These are phyloP conservation scores for Miltochrista miniata DNA, from an alignment of 2,888 invertebrate species.

Conservation along the genomic window DNA sequence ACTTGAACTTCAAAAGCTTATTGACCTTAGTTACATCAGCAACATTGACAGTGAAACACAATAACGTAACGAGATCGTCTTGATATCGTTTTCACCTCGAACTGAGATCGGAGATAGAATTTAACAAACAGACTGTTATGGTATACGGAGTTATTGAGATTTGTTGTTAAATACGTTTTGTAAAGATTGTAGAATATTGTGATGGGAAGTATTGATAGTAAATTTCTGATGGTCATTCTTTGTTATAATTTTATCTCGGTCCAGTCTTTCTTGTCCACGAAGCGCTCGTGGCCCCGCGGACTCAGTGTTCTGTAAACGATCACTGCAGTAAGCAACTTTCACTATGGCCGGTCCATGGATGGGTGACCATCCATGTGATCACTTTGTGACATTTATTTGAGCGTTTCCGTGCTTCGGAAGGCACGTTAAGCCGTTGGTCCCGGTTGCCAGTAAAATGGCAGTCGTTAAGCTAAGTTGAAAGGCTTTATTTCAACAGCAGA, in stretches of 20 bases:
- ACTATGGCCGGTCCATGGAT: too few relatives aligned
- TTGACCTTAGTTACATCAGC: conserved; percentile 30
- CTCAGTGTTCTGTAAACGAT: too few relatives aligned
- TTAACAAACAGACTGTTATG: conserved; percentile 36
- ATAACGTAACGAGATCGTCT: conserved; percentile 57
- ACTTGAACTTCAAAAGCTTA: conserved; percentile 34
- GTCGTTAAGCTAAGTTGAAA: too few relatives aligned
- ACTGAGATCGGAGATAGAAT: conserved; percentile 46
- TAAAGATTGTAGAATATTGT: conserved; percentile 1
- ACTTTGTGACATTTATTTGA: too few relatives aligned
- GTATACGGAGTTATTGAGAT: conserved; percentile 15
- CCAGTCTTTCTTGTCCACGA: too few relatives aligned
- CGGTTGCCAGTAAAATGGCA: too few relatives aligned
- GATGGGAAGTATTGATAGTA: not conserved
- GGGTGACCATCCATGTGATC: too few relatives aligned
- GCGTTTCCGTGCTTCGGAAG: too few relatives aligned
- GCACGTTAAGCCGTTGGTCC: too few relatives aligned
- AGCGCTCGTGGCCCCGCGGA: too few relatives aligned
- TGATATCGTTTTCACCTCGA: conserved; percentile 61
- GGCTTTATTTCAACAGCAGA: too few relatives aligned
- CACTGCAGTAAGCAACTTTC: too few relatives aligned
- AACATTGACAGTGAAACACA: conserved; percentile 52
- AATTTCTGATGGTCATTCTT: not conserved
- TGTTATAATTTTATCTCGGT: not conserved
- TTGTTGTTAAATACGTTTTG: conserved; percentile 11